Conservation (phyloP, 1,140 invertebrate genomes). For the Phocides pigmalion region DNA sequence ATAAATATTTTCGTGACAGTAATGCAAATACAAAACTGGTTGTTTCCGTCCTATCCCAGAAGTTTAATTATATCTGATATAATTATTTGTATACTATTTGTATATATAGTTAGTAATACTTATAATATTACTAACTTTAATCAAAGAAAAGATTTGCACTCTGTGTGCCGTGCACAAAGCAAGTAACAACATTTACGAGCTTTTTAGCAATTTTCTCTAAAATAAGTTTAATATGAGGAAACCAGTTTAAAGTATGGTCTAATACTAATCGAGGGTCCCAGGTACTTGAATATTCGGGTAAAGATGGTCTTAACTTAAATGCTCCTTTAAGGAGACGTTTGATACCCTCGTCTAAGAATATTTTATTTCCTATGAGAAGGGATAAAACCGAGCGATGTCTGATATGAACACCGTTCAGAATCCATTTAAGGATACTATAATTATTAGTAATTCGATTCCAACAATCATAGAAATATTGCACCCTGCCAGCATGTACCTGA, state of each 20-base stretch:
- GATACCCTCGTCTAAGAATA: slow-evolving; percentile 26
- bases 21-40: slow-evolving; percentile 32
- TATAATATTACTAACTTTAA: slow-evolving; percentile 37
- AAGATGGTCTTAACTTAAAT: slow-evolving; percentile 29
- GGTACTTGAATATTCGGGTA: slow-evolving; percentile 28
- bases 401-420: too few relatives aligned
- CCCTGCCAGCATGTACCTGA: slow-evolving; percentile 41
- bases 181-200: slow-evolving; percentile 39
- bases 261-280: slow-evolving; percentile 37
- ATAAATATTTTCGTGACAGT: slow-evolving; percentile 35
- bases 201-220: slow-evolving; percentile 41
- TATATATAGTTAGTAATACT: too few relatives aligned
- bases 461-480: slow-evolving; percentile 41
- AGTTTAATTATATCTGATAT: slow-evolving; percentile 42
- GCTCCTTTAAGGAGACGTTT: slow-evolving; percentile 35
- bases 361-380: too few relatives aligned
- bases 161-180: slow-evolving; percentile 51
- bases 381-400: too few relatives aligned
- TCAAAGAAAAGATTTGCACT: slow-evolving; percentile 39
- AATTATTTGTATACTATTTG: slow-evolving; percentile 15
- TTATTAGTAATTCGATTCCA: slow-evolving; percentile 40
- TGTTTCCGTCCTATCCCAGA: slow-evolving; percentile 26
- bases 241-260: slow-evolving; percentile 31
- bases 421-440: slow-evolving; percentile 32
- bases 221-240: slow-evolving; percentile 30